Evolutionary conservation across 2,797 vertebrate genomes (phyloP).

Genomic region (Carcharodon carcharias): DNA sequence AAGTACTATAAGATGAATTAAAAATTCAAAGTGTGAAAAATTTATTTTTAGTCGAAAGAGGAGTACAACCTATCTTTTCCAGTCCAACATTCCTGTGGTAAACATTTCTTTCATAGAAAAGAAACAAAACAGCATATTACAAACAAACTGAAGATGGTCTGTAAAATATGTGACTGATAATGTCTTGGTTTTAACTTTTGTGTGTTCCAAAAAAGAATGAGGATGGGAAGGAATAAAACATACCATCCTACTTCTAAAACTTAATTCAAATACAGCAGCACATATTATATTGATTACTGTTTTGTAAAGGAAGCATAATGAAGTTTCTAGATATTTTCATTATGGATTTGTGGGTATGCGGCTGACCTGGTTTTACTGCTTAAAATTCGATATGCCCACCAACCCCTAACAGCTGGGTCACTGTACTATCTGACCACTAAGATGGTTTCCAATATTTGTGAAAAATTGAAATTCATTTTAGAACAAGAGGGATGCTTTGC

Average conservation of each 20-base stretch:
- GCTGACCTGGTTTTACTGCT: constrained; percentile 12
- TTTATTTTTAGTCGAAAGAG: not conserved
- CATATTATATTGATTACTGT: constrained; percentile 14
- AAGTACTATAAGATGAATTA: not conserved
- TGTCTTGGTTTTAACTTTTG: not conserved
- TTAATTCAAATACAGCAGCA: not conserved
- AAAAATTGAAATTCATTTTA: not conserved
- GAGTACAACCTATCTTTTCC: not conserved
- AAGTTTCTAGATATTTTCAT: constrained; percentile 8
- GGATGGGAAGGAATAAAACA: not conserved
- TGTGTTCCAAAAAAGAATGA: not conserved
- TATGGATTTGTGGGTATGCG: constrained; percentile 10
- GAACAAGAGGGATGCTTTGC: not conserved
- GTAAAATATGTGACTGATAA: not conserved
- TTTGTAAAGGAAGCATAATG: not conserved
- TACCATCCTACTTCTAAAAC: not conserved
- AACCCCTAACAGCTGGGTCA: constrained; percentile 24
- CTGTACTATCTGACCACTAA: constrained; percentile 16
- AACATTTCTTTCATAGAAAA: not conserved
- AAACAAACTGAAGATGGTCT: not conserved
- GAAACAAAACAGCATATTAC: constrained; percentile 17
- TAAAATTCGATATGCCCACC: not conserved
- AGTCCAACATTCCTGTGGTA: not conserved
- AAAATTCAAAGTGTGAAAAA: not conserved
- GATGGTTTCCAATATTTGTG: constrained; percentile 13